Evolutionary conservation across 2,797 vertebrate species (phyloP).

Genomic region (Acropternis orthonyx): DNA sequence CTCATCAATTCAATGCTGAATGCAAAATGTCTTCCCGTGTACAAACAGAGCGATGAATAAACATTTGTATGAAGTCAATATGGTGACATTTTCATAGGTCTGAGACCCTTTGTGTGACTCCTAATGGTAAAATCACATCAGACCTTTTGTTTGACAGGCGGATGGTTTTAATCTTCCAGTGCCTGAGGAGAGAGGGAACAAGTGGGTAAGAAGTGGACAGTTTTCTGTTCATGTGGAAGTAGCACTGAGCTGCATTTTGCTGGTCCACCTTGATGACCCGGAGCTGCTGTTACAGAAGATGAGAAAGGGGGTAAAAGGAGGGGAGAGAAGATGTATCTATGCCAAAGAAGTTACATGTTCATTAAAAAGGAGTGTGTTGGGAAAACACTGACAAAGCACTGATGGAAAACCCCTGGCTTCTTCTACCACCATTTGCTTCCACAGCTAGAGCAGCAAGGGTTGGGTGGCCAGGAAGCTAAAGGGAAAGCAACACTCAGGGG

Average conservation of each 20-base stretch:
- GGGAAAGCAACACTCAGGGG: neutral
- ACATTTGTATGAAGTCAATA: conserved; percentile 31
- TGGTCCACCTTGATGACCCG: neutral
- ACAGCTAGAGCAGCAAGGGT: neutral
- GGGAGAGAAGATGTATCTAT: neutral
- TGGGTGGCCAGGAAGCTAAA: neutral
- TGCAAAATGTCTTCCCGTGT: neutral
- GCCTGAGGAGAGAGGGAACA: neutral
- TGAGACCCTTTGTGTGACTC: conserved; percentile 32
- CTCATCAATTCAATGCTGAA: neutral
- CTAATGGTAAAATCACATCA: conserved; percentile 26
- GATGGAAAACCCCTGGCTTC: neutral
- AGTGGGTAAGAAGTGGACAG: fast-evolving
- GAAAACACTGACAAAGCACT: neutral
- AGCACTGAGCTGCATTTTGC: neutral
- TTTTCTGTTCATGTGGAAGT: neutral
- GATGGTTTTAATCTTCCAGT: conserved; percentile 6
- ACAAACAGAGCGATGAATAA: neutral
- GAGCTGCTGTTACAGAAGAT: neutral
- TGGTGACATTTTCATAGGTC: conserved; percentile 62
- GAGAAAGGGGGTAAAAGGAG: neutral
- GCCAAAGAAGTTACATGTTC: neutral
- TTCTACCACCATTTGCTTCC: neutral
- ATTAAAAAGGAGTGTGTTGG: neutral
- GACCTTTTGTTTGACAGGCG: conserved; percentile 53